Conservation (phyloP, 2,888 invertebrate species). For the Acanthosoma haemorrhoidale region DNA sequence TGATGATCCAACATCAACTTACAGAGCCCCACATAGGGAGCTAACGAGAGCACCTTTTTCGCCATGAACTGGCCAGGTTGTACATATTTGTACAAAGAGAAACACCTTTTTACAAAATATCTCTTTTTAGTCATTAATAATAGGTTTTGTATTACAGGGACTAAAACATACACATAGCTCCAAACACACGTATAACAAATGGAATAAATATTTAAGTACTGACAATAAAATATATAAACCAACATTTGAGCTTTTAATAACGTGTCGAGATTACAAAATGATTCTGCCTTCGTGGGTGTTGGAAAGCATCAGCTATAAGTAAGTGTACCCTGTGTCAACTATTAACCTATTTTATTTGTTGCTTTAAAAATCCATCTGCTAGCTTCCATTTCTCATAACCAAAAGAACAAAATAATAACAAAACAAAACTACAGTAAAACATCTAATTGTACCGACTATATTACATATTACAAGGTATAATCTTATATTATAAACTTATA, state of each 20-base stretch:
- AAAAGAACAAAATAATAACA: constrained; percentile 7
- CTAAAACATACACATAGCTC: background rate
- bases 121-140: background rate
- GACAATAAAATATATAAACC: constrained; percentile 9
- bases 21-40: too few species aligned
- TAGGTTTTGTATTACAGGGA: background rate
- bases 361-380: background rate
- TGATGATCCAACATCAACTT: too few species aligned
- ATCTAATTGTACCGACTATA: constrained; percentile 23
- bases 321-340: constrained; percentile 21
- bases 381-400: background rate
- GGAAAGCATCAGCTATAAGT: background rate
- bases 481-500: constrained; percentile 23
- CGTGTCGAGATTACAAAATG: background rate
- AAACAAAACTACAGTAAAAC: constrained; percentile 17
- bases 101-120: background rate
- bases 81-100: too few species aligned
- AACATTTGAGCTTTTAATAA: constrained; percentile 20
- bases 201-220: constrained; percentile 19
- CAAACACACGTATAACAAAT: background rate
- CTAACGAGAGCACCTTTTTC: too few species aligned
- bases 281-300: background rate
- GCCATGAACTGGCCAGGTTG: too few species aligned
- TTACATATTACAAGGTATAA: constrained; percentile 24
- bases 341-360: constrained; percentile 16